phyloP scores from a whole-genome alignment of 2,888 invertebrate genomes.

The Cephalotes varians region DNA sequence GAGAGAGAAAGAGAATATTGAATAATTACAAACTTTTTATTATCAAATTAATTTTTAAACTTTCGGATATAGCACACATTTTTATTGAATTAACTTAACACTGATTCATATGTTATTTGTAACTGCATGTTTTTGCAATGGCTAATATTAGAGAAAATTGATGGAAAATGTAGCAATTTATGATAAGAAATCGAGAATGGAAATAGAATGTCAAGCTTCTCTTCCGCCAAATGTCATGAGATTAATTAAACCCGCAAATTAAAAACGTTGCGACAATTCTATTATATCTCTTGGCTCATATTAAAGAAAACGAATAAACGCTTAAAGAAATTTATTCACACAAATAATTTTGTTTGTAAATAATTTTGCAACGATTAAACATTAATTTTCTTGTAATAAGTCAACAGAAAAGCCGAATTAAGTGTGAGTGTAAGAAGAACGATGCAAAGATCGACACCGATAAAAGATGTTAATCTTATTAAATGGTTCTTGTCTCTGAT shows the following conservation, averaged over 20 bases:
- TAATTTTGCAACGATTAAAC: not conserved
- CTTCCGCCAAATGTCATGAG: conserved; percentile 16
- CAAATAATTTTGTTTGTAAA: conserved; percentile 14
- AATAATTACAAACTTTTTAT: not conserved
- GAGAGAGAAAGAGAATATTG: not conserved
- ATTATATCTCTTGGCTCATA: not conserved
- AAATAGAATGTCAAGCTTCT: conserved; percentile 18
- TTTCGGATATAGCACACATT: not conserved
- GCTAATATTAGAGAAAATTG: conserved; percentile 17
- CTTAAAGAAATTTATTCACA: conserved; percentile 34
- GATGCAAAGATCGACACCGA: not conserved
- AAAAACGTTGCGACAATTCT: conserved; percentile 12
- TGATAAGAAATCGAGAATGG: not conserved
- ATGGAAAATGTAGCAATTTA: conserved; percentile 13
- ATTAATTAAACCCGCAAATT: conserved; percentile 36
- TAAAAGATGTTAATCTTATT: conserved; percentile 12
- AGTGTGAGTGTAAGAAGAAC: conserved; percentile 2
- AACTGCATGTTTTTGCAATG: not conserved
- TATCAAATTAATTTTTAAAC: not conserved
- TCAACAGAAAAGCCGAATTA: not conserved
- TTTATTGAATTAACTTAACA: not conserved
- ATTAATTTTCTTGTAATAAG: conserved; percentile 15
- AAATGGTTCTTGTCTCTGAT: not conserved
- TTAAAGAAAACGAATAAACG: not conserved
- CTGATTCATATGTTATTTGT: not conserved